Conservation (phyloP, 2,113 vertebrate genomes). For the Petrocephalus microphthalmus region DNA sequence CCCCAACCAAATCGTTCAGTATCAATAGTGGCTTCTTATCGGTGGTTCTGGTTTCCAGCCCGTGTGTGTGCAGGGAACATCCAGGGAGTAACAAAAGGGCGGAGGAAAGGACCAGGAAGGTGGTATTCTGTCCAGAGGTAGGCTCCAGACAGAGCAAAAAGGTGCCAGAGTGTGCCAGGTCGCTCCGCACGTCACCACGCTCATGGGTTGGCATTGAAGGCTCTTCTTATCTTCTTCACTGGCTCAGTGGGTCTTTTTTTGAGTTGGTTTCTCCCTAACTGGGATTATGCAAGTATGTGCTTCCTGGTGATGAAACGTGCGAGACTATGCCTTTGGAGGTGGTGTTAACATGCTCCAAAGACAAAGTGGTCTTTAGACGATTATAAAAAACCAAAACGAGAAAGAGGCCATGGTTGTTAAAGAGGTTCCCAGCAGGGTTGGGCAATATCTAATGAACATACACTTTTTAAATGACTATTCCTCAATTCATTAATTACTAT, state of each 20-base stretch:
- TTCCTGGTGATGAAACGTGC: too few species aligned
- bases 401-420: background rate
- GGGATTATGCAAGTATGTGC: too few species aligned
- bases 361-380: background rate
- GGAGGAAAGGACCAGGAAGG: background rate
- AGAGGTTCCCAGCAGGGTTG: background rate
- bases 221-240: too few species aligned
- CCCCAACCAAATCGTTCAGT: slow-evolving; percentile 13
- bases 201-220: too few species aligned
- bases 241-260: too few species aligned
- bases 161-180: background rate
- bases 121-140: background rate
- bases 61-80: background rate
- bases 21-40: slow-evolving; percentile 11
- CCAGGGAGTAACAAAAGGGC: background rate
- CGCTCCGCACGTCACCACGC: too few species aligned
- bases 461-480: background rate
- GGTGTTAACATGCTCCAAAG: background rate
- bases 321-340: background rate
- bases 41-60: slow-evolving; percentile 3
- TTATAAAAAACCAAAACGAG: background rate
- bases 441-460: background rate
- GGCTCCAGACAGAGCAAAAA: background rate
- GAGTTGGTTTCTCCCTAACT: too few species aligned
- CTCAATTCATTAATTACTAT: background rate